Base-by-base conservation (phyloP, 2,888 invertebrate genomes). In the Pyrgus malvae region DNA sequence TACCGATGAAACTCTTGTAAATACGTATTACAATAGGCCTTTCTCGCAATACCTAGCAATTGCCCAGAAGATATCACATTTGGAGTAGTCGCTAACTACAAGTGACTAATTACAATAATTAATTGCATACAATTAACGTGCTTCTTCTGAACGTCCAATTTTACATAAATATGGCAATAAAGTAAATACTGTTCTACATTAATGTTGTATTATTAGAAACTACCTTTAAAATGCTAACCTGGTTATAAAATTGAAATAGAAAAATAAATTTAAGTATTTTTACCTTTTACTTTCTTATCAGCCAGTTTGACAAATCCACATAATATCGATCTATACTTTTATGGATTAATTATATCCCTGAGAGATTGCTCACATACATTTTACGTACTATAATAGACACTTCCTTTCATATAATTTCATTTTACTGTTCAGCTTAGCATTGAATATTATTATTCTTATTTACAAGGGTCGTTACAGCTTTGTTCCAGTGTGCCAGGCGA, bases 1-100 rank as follows among this genome's bases (percentile, higher is more conserved):
- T 16, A 35, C 16, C 35, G 12, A 31, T 31, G 21, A 11, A 35
- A 35, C 9, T 16, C 35, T 35, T 35, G 16, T 12, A 35, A 35
- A 16, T 35, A 35, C 16, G 16, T 17, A 37, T n/a, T 9, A 37
- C n/a, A 37, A 49, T 49, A 49, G 49, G 49, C 49, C 49, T 33
- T n/a, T n/a, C n/a, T 40, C 25, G 19, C n/a, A 2, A n/a, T 9
- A 31, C 16, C 38, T 49, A 37, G 31, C 17, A 50, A 50, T 42
- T 50, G 49, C 49, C 41, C 42, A 35, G 33, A 23, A 50, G 42
- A 35, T 50, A 50, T 50, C 50, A 50, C 50, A 50, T 50, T 23
- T 33, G 19, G 16, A 21, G 27, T 48, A 38, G 31, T 49, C 23
- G 11, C 40, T 49, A 49, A 11, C 37, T 31, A 31, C 2, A 5